A percentile compares a stretch with the other conserved stretches of the same genome.
Evolutionary conservation across 2,113 vertebrate genomes (phyloP).

Genomic region (Microcebus ravelobensis): DNA sequence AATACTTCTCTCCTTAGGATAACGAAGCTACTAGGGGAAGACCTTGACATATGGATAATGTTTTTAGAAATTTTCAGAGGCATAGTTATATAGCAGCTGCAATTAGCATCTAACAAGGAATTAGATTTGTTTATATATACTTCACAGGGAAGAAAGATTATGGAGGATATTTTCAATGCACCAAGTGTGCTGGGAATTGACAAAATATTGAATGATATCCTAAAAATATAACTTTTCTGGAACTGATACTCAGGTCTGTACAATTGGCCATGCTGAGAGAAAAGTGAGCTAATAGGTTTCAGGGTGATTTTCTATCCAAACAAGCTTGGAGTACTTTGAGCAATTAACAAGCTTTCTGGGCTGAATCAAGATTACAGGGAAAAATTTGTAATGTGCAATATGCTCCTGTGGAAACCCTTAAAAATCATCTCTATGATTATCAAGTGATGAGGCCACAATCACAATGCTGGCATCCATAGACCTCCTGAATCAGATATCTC

Average conservation of each 20-base stretch:
- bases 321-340: slow-evolving; percentile 72
- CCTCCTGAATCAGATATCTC: slow-evolving; percentile 64
- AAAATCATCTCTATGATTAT: slow-evolving; percentile 72
- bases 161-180: slow-evolving; percentile 51
- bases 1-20: slow-evolving; percentile 69
- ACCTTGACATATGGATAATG: slow-evolving; percentile 73
- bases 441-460: slow-evolving; percentile 76
- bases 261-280: slow-evolving; percentile 37
- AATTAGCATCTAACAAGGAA: slow-evolving; percentile 69
- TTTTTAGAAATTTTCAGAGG: slow-evolving; percentile 63
- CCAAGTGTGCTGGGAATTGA: slow-evolving; percentile 41
- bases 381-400: slow-evolving; percentile 69
- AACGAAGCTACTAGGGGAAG: slow-evolving; percentile 64
- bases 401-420: slow-evolving; percentile 61
- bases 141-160: slow-evolving; percentile 54
- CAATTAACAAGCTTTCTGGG: slow-evolving; percentile 80
- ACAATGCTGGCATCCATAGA: slow-evolving; percentile 52
- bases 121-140: slow-evolving; percentile 62
- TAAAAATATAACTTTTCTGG: slow-evolving; percentile 61
- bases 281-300: slow-evolving; percentile 61
- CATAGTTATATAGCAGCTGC: slow-evolving; percentile 49
- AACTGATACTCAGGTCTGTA: slow-evolving; percentile 46
- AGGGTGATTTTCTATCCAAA: slow-evolving; percentile 64
- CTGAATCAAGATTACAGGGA: slow-evolving; percentile 76
- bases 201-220: slow-evolving; percentile 58